A percentile compares a stretch with the other conserved stretches of the same genome.
Conservation (phyloP, 1,140 invertebrate genomes). For the Cydia fagiglandana region DNA sequence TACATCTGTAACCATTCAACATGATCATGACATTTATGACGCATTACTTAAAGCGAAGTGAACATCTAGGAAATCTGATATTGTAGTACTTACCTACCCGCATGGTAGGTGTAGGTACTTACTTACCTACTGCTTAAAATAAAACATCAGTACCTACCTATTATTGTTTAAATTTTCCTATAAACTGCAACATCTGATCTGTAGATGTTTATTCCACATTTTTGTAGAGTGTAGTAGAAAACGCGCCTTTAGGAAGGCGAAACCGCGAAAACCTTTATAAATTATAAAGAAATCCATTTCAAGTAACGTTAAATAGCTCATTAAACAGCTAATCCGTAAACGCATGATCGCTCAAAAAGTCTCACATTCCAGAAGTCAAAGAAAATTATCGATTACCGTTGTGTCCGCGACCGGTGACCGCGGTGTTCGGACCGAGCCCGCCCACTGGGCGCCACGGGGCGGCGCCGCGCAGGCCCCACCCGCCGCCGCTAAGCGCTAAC, state of each 20-base stretch:
- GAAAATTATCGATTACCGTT: conserved; percentile 30
- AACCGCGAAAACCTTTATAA: too few species aligned
- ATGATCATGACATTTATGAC: background rate
- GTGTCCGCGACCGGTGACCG: conserved; percentile 32
- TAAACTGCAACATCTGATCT: too few species aligned
- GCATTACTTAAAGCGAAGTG: background rate
- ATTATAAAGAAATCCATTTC: background rate
- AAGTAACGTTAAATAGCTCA: background rate
- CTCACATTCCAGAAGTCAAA: background rate
- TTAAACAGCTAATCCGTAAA: background rate
- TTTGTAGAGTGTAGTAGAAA: too few species aligned
- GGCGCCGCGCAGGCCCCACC: conserved; percentile 50
- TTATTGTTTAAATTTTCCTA: too few species aligned
- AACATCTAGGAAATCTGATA: background rate
- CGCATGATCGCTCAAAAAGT: background rate
- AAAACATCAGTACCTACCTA: too few species aligned
- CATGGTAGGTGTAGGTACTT: too few species aligned
- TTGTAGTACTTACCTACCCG: too few species aligned
- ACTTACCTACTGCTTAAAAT: too few species aligned
- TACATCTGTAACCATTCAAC: background rate
- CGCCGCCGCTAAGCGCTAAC: conserved; percentile 19
- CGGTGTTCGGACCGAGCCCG: conserved; percentile 38
- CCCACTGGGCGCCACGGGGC: conserved; percentile 62
- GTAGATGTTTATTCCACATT: too few species aligned
- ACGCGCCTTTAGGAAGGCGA: too few species aligned